A percentile compares a stretch with the other conserved stretches of the same genome.
These are phyloP conservation scores for Vicugna pacos DNA, from an alignment of 2,113 vertebrate genomes.

Conservation along the genomic window DNA sequence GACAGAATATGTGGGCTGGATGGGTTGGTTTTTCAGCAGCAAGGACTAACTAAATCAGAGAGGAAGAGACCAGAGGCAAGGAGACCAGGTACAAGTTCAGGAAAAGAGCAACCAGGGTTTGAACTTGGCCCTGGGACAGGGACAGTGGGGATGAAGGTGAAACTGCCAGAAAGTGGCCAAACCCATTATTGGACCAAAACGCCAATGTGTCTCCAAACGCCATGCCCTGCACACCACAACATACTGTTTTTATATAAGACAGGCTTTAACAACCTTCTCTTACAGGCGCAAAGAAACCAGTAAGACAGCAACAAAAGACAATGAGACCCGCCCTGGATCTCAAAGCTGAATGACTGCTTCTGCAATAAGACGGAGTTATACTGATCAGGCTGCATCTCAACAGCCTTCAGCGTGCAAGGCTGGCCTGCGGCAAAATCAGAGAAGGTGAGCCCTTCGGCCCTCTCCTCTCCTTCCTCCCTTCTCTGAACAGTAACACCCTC, in stretches of 20 bases:
- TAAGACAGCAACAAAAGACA: too few relatives aligned
- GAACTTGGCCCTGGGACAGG: too few relatives aligned
- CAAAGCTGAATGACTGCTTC: neutral
- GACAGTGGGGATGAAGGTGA: neutral
- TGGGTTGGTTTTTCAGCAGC: neutral
- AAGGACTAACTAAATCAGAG: neutral
- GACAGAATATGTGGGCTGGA: neutral
- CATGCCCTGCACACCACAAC: neutral
- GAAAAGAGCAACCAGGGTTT: neutral
- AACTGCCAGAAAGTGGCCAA: neutral
- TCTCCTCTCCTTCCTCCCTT: neutral
- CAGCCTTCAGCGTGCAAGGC: accelerated
- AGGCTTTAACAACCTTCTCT: neutral
- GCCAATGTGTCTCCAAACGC: neutral
- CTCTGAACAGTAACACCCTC: neutral
- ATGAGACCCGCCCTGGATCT: neutral
- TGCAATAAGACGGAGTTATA: neutral
- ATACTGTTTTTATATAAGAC: neutral
- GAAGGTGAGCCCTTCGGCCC: neutral
- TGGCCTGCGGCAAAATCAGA: neutral
- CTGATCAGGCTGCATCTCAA: neutral
- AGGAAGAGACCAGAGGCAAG: neutral
- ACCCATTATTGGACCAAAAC: neutral
- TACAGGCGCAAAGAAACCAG: neutral
- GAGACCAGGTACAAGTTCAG: neutral